phyloP scores from a whole-genome alignment of 2,797 vertebrate species.

The Rhabdophis nuchalis region DNA sequence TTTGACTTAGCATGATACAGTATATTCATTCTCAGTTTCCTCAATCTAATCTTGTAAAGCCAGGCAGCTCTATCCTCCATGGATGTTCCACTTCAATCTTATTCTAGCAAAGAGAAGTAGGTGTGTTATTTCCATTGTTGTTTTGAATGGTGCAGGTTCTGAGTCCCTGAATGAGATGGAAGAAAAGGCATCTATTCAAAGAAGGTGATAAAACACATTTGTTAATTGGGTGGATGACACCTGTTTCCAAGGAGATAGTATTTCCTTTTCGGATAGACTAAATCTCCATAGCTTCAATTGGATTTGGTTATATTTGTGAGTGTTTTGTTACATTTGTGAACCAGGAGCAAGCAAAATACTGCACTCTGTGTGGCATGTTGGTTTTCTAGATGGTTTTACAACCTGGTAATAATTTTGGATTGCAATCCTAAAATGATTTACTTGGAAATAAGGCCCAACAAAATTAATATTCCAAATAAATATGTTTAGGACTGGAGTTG shows the following conservation, averaged over 20 bases:
- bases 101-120: background rate
- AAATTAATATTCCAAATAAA: background rate
- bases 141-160: background rate
- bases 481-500: background rate
- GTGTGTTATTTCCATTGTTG: background rate
- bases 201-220: background rate
- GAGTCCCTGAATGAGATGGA: background rate
- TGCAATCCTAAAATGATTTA: background rate
- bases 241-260: background rate
- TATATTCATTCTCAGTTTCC: background rate
- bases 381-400: background rate
- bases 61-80: background rate
- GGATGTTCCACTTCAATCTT: background rate
- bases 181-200: constrained; percentile 4
- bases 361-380: background rate
- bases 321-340: background rate
- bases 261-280: background rate
- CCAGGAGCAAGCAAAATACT: background rate
- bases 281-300: background rate
- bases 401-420: background rate
- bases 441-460: background rate
- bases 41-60: background rate
- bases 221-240: background rate
- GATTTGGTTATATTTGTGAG: background rate
- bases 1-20: background rate